phyloP scores from a whole-genome alignment of 1,140 invertebrate species.

The Drosophila sp. region DNA sequence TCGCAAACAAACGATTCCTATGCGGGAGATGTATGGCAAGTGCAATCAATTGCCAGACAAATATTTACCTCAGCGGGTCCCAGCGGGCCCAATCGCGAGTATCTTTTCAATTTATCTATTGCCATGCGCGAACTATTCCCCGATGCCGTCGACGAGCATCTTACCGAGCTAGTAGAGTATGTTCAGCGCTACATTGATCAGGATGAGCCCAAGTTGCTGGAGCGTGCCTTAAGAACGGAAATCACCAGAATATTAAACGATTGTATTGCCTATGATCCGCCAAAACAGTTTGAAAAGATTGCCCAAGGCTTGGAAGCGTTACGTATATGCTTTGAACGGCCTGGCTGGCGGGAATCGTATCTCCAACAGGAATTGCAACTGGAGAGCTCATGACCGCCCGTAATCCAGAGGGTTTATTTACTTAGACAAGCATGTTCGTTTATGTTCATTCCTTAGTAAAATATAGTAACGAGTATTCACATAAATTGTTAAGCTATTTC shows the following conservation, averaged over 20 bases:
- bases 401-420: background rate
- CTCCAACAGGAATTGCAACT: constrained; percentile 49
- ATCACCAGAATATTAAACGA: constrained; percentile 46
- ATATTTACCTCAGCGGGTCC: constrained; percentile 90
- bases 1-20: constrained; percentile 91
- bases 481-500: background rate
- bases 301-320: constrained; percentile 50
- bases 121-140: constrained; percentile 91
- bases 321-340: constrained; percentile 30
- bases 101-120: constrained; percentile 93
- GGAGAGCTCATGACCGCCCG: constrained; percentile 13
- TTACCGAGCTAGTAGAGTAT: constrained; percentile 89
- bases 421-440: constrained; percentile 13
- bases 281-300: constrained; percentile 3
- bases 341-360: constrained; percentile 65
- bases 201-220: constrained; percentile 85
- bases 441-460: constrained; percentile 9
- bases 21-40: constrained; percentile 88
- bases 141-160: constrained; percentile 89
- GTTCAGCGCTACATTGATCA: constrained; percentile 68
- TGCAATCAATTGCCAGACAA: constrained; percentile 91
- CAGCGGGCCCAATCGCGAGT: constrained; percentile 95
- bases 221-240: constrained; percentile 51
- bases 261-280: constrained; percentile 11
- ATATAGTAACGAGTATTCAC: background rate